Evolutionary conservation across 1,140 invertebrate species (phyloP).

Genomic region (Ganaspis sp.): DNA sequence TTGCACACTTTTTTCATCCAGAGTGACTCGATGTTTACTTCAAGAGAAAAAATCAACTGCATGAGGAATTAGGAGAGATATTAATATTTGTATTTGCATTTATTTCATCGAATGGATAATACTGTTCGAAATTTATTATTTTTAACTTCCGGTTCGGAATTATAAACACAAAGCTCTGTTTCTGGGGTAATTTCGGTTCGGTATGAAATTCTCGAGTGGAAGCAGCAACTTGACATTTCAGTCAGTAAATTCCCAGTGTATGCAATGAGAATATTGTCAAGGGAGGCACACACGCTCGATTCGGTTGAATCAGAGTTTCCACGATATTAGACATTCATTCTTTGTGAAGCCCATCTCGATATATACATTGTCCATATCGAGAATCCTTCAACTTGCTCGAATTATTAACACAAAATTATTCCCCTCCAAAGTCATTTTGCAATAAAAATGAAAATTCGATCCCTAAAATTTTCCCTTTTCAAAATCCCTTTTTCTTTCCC

Average conservation of each 20-base stretch:
- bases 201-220: neutral
- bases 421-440: neutral
- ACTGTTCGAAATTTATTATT: no score
- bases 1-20: no score
- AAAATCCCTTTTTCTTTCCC: no score
- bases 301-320: neutral
- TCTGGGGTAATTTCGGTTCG: neutral
- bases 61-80: no score
- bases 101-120: no score
- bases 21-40: no score
- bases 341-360: neutral
- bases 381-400: neutral
- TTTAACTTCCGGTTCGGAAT: no score
- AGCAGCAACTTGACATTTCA: conserved; percentile 3
- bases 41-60: no score
- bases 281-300: neutral
- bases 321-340: conserved; percentile 12
- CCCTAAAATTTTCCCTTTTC: neutral
- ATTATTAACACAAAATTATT: neutral
- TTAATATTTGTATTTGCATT: no score
- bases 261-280: neutral
- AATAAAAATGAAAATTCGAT: neutral
- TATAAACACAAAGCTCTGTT: neutral
- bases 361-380: conserved; percentile 18
- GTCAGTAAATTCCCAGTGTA: neutral